Evolutionary conservation across 2,888 invertebrate genomes (phyloP), one percentile per base, ranked within the genome.

Genomic region (Stegana nigrithorax): DNA sequence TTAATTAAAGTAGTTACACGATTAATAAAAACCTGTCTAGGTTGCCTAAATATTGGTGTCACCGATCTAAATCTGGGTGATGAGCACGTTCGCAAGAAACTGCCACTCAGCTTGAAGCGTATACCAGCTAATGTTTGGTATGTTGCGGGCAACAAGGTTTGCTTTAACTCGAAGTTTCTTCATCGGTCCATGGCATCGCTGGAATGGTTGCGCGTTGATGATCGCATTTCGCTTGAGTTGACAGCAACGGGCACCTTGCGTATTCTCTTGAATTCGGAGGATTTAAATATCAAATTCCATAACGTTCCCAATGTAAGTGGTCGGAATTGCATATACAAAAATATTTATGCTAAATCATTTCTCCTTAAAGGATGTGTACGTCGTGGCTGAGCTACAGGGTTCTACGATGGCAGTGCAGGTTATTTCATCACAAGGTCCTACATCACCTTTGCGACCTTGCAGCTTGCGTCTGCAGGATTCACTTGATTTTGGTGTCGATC

Each of bases 361-460:
- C 81, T 84, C 68, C 73, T 86, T 84, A 17, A 85, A 91, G 89
- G 91, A 91, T 86, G 90, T 95, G 2, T 95, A 92, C 82, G 94
- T 91, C 7, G 91, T 95, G 2, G 90, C 95, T 68, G 96, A 96
- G 81, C 84, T 96, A 53, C 91, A 89, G 75, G 96, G 96, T 0
- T 89, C 90, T 25, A 92, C 93, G 1, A 90, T 91, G 68, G 91
- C 92, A 58, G 90, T 96, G 4, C 89, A 92, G 70, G 91, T 95
- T 0, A 91, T 92, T 0, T 88, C 88, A 39, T 88, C 88, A 25
- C 90, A 89, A 73, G 87, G 87, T 1, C 88, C 89, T 8, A 86
- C 86, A 17, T 85, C 85, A 0, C 87, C 85, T 0, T 70, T 87
- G 59, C 83, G 87, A 4, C 87, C 87, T 2, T 85, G 84, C 58